phyloP scores from a whole-genome alignment of 2,888 invertebrate genomes.

The Tipula confusa region DNA sequence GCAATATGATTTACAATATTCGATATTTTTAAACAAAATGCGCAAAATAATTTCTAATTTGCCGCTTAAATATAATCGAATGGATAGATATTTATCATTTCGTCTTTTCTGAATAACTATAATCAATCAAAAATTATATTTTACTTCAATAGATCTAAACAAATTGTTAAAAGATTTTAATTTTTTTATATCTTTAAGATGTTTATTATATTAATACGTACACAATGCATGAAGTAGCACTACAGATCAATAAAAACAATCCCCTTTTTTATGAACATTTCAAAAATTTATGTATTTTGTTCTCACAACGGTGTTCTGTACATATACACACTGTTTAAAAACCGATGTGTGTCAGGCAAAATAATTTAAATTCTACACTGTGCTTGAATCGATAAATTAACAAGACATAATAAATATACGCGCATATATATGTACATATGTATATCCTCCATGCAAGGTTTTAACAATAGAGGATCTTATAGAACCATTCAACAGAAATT shows the following conservation, averaged over 20 bases:
- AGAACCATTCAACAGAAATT: neutral
- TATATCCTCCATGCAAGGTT: neutral
- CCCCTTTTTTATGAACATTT: neutral
- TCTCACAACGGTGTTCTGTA: neutral
- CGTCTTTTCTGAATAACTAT: neutral
- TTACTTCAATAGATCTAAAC: neutral
- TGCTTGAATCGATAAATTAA: neutral
- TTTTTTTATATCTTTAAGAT: neutral
- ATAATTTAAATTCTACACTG: neutral
- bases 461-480: conserved; percentile 7
- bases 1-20: too few relatives aligned
- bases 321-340: neutral
- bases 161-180: neutral
- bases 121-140: neutral
- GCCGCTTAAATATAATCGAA: neutral
- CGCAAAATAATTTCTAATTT: neutral
- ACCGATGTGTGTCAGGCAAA: conserved; percentile 12
- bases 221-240: neutral
- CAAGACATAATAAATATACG: neutral
- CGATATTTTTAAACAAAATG: too few relatives aligned
- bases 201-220: neutral
- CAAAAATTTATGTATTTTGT: neutral
- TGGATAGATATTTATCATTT: neutral
- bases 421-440: neutral
- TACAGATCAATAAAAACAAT: neutral